Evolutionary conservation across 2,113 vertebrate genomes (phyloP).

Genomic region (Daubentonia madagascariensis): DNA sequence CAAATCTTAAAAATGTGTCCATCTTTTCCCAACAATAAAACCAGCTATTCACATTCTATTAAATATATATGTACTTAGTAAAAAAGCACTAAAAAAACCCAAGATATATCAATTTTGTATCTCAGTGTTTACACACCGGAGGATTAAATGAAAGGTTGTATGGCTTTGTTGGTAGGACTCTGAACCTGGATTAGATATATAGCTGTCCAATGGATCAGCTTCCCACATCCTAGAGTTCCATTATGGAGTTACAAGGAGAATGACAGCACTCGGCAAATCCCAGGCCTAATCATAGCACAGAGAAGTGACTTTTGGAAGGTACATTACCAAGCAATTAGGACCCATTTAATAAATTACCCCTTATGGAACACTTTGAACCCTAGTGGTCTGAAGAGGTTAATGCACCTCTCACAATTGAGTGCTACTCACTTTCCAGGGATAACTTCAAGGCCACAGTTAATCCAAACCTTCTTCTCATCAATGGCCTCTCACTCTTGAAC

Average conservation of each 20-base stretch:
- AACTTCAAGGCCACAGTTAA: constrained; percentile 67
- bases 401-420: constrained; percentile 60
- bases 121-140: neutral
- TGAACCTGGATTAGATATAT: neutral
- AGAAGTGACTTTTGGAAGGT: constrained; percentile 76
- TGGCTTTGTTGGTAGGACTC: neutral
- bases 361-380: constrained; percentile 77
- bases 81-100: neutral
- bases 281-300: constrained; percentile 68
- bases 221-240: constrained; percentile 25
- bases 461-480: constrained; percentile 50
- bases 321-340: constrained; percentile 77
- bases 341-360: constrained; percentile 79
- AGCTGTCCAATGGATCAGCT: constrained; percentile 43
- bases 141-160: neutral
- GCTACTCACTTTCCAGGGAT: constrained; percentile 65
- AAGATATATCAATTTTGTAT: neutral
- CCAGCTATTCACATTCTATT: neutral
- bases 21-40: neutral
- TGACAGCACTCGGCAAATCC: constrained; percentile 70
- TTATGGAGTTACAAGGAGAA: constrained; percentile 63
- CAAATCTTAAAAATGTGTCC: neutral
- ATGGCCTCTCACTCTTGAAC: constrained; percentile 67
- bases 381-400: constrained; percentile 79
- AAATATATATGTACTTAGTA: neutral